Evolutionary conservation across 2,797 vertebrate species (phyloP).

Genomic region (Xenentodon cancila): DNA sequence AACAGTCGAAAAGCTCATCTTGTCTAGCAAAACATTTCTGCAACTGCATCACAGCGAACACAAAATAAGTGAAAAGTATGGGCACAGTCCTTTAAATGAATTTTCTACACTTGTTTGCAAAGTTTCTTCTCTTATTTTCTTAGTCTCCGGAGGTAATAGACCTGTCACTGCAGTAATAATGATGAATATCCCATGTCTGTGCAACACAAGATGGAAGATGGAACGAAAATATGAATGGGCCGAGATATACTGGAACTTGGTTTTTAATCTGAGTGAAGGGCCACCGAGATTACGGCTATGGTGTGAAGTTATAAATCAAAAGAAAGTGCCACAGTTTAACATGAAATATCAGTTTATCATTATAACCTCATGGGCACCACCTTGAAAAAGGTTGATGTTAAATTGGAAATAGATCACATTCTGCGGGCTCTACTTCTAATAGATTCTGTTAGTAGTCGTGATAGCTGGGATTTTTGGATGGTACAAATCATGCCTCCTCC

Average conservation of each 20-base stretch:
- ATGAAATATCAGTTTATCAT: conserved; percentile 18
- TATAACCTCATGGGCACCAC: conserved; percentile 6
- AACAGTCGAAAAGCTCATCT: too few relatives aligned
- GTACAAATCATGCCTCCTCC: conserved; percentile 42
- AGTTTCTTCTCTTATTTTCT: conserved; percentile 72
- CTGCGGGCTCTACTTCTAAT: conserved; percentile 13
- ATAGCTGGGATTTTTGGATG: conserved; percentile 37
- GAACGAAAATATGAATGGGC: conserved; percentile 67
- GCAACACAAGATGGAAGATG: conserved; percentile 54
- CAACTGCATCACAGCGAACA: conserved; percentile 41
- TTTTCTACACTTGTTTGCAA: conserved; percentile 65
- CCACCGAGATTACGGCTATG: conserved; percentile 60
- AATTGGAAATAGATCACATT: conserved; percentile 19
- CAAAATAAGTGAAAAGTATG: conserved; percentile 49
- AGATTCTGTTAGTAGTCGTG: conserved; percentile 25
- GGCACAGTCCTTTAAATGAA: conserved; percentile 44
- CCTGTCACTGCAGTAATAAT: conserved; percentile 81
- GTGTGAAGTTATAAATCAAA: conserved; percentile 69
- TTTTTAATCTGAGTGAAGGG: conserved; percentile 61
- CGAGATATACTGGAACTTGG: conserved; percentile 42
- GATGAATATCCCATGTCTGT: conserved; percentile 78
- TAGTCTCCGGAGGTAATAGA: conserved; percentile 81
- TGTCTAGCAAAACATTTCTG: conserved; percentile 38
- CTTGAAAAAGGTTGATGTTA: conserved; percentile 21
- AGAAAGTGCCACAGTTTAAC: conserved; percentile 43